phyloP scores from a whole-genome alignment of 1,140 invertebrate species.

The Drosophila obscura region DNA sequence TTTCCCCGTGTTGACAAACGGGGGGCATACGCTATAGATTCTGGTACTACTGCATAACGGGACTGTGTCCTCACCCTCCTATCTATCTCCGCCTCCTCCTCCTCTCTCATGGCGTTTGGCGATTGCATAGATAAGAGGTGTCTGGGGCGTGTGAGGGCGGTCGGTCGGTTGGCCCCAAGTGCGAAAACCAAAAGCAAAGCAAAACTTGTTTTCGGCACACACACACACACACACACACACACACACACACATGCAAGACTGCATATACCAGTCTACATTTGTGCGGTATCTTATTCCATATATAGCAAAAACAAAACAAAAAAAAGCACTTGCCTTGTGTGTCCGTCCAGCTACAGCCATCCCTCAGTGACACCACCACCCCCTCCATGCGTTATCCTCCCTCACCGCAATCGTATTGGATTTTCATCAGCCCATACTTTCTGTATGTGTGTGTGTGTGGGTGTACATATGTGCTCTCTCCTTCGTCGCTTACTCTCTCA shows the following conservation, averaged over 20 bases:
- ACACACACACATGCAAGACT: neutral
- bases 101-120: slow-evolving; percentile 11
- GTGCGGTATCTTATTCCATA: no score
- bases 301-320: no score
- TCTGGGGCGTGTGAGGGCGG: neutral
- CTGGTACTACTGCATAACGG: slow-evolving; percentile 39
- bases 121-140: slow-evolving; percentile 72
- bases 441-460: slow-evolving; percentile 9
- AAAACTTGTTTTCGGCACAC: slow-evolving; percentile 38
- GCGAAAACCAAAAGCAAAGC: slow-evolving; percentile 25
- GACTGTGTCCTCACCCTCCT: neutral
- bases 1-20: slow-evolving; percentile 41
- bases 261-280: neutral
- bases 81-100: neutral
- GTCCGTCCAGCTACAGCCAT: no score
- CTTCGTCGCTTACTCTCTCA: neutral
- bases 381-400: neutral
- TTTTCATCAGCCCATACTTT: slow-evolving; percentile 31
- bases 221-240: neutral
- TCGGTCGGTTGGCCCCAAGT: slow-evolving; percentile 16
- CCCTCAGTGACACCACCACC: neutral
- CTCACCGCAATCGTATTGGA: slow-evolving; percentile 45
- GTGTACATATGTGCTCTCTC: slow-evolving; percentile 1
- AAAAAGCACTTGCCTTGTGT: no score
- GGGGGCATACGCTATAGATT: slow-evolving; percentile 64